These are phyloP conservation scores for Lutraria lutraria DNA, from an alignment of 2,888 invertebrate genomes.

Conservation along the genomic window DNA sequence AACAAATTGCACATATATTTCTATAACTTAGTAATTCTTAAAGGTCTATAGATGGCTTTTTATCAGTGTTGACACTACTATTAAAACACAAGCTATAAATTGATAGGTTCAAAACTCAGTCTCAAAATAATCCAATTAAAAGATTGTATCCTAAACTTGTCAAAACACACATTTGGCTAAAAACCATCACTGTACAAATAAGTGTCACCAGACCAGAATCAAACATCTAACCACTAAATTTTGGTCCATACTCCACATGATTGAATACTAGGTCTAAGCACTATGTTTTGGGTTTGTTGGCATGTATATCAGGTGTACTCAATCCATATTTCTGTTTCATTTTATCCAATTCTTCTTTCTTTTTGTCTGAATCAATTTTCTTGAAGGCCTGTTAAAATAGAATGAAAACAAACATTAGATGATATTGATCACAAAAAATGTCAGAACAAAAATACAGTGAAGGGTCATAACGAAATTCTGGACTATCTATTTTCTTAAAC, in stretches of 20 bases:
- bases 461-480: not conserved
- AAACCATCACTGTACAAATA: too few relatives aligned
- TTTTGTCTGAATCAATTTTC: slow-evolving; percentile 94
- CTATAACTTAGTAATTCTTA: too few relatives aligned
- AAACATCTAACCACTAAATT: not conserved
- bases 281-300: slow-evolving; percentile 43
- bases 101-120: too few relatives aligned
- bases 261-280: not conserved
- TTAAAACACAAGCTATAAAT: too few relatives aligned
- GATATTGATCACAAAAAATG: not conserved
- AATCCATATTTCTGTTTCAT: slow-evolving; percentile 98
- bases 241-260: not conserved
- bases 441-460: not conserved
- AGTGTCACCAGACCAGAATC: not conserved
- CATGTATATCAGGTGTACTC: slow-evolving; percentile 86
- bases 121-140: too few relatives aligned
- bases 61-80: too few relatives aligned
- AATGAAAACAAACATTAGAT: not conserved
- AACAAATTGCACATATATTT: too few relatives aligned
- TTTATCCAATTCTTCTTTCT: slow-evolving; percentile 92
- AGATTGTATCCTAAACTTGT: too few relatives aligned
- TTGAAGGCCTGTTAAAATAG: slow-evolving; percentile 92
- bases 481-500: not conserved
- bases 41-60: too few relatives aligned
- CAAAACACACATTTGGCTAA: too few relatives aligned